Base-by-base conservation (phyloP, 2,113 vertebrate species). In the Thunnus maccoyii region DNA sequence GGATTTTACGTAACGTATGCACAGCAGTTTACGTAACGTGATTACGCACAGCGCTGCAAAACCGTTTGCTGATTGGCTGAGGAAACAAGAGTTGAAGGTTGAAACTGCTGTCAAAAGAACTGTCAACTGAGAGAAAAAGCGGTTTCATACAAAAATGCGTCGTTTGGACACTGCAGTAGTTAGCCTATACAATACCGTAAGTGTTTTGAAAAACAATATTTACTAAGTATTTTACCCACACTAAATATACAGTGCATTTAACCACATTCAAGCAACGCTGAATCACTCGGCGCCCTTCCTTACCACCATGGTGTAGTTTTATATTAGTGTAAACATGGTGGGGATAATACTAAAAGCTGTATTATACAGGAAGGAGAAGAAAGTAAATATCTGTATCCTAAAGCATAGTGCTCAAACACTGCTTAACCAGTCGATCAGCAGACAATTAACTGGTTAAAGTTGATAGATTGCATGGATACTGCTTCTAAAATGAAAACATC, bases 61-160 rank as follows among this genome's bases (percentile, higher is more conserved):
- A 16, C 0, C 13, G n/a, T 3, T 51, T 25, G 9, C 44, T 85
- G 86, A 90, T 93, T 93, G 90, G 91, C 60, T 86, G n/a, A 81
- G 1, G 58, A 1, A 0, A 48, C 27, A 30, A 4, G 32, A 54
- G 75, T 54, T 78, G 72, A 80, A 80, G 8, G 62, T 65, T 76
- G 61, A 88, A 74, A 1, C 32, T 1, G 17, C 3, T 25, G 57
- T 55, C 48, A 44, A 3, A 64, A 22, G 52, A 66, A 44, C 16
- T 76, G 51, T 36, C 48, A 63, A 41, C n/a, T 36, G 27, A 52
- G 55, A n/a, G 32, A 68, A 1, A 81, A 20, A 51, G 55, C 65
- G 0, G 13, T 67, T 22, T 64, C 3, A 78, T 32, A 11, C 10
- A 16, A 82, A 22, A 4, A 6, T 12, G 2, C 70, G 8, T 77